A percentile compares a stretch with the other conserved stretches of the same genome.
Conservation (phyloP, 2,113 vertebrate species). For the Oriolus oriolus region DNA sequence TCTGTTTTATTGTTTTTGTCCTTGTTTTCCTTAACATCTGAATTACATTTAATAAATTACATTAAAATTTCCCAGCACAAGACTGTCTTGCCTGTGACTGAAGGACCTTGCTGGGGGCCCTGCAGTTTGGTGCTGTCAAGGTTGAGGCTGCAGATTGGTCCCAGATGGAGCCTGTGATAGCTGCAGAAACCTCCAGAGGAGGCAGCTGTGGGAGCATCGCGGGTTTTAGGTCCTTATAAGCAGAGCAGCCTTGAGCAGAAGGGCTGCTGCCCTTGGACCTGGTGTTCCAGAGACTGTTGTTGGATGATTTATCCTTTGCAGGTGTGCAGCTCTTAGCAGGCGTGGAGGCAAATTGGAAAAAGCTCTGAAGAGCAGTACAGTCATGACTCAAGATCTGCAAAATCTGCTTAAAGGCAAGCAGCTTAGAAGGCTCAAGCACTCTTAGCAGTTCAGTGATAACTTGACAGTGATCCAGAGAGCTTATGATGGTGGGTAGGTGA, state of each 20-base stretch:
- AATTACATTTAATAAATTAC: neutral
- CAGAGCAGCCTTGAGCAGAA: neutral
- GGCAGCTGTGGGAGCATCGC: neutral
- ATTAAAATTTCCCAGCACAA: neutral
- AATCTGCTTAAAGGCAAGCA: neutral
- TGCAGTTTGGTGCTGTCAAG: neutral
- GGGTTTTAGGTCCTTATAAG: neutral
- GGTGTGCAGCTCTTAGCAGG: neutral
- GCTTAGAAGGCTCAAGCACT: neutral
- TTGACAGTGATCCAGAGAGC: slow-evolving; percentile 3
- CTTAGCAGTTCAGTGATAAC: neutral
- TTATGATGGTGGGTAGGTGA: neutral
- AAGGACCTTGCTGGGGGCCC: neutral
- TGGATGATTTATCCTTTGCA: neutral
- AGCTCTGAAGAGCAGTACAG: neutral
- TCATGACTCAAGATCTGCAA: neutral
- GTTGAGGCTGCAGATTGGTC: neutral
- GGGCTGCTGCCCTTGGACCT: neutral
- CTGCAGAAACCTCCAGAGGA: neutral
- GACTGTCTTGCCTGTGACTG: neutral
- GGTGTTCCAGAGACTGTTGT: neutral
- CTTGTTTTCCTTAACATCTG: neutral
- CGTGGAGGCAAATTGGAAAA: neutral
- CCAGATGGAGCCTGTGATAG: neutral
- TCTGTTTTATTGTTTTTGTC: neutral